These are phyloP conservation scores for Equus quagga DNA, from an alignment of 2,113 vertebrate species.

Conservation along the genomic window DNA sequence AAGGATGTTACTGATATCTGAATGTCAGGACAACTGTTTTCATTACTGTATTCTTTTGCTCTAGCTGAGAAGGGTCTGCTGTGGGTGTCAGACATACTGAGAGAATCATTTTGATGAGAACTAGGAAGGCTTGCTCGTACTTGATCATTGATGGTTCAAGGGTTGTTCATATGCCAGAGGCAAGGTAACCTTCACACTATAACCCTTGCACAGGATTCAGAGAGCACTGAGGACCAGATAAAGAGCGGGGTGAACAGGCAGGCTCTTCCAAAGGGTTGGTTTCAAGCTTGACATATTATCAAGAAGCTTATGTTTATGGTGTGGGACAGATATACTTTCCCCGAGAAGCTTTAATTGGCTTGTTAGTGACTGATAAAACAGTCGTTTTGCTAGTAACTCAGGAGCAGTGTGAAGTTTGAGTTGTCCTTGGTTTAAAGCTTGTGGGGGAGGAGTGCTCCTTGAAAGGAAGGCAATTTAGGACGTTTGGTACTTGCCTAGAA, in stretches of 20 bases:
- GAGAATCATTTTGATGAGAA: not conserved
- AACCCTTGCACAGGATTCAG: conserved; percentile 22
- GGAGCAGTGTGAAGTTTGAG: not conserved
- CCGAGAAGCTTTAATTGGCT: not conserved
- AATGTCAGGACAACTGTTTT: not conserved
- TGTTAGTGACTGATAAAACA: not conserved
- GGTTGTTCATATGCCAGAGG: not conserved
- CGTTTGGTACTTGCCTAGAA: not conserved
- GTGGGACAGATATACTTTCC: not conserved
- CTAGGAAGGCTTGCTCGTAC: not conserved
- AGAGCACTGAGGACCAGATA: not conserved
- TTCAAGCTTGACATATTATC: not conserved
- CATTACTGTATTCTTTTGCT: not conserved
- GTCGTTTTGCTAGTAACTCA: not conserved
- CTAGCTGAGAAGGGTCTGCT: not conserved
- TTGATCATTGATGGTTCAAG: not conserved
- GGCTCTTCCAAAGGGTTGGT: not conserved
- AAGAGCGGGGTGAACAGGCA: not conserved
- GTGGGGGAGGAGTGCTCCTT: not conserved
- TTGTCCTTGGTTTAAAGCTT: conserved; percentile 33
- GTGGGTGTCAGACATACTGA: not conserved
- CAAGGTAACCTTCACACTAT: conserved; percentile 9
- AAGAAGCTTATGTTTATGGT: conserved; percentile 25
- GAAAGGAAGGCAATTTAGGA: not conserved
- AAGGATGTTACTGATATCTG: not conserved